Evolutionary conservation across 2,888 invertebrate species (phyloP).

Genomic region (Hesperia comma): DNA sequence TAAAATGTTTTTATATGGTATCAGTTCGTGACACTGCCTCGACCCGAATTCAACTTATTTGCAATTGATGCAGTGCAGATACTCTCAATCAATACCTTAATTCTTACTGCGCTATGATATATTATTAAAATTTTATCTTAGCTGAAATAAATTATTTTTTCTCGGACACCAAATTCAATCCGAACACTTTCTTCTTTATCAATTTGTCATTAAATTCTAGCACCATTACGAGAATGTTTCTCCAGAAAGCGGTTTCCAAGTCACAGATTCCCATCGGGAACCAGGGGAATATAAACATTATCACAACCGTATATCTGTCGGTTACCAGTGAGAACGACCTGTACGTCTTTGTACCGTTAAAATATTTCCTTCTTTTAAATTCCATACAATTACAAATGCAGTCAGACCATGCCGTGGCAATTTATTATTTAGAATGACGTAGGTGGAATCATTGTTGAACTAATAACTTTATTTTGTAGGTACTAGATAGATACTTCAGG

Average conservation of each 20-base stretch:
- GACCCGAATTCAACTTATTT: conserved; percentile 32
- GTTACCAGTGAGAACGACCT: too few relatives aligned
- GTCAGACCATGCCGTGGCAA: neutral
- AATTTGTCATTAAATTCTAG: too few relatives aligned
- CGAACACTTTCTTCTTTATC: too few relatives aligned
- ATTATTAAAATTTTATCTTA: neutral
- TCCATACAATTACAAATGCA: neutral
- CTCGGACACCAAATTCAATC: too few relatives aligned
- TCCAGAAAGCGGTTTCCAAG: too few relatives aligned
- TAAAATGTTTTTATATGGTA: conserved; percentile 13
- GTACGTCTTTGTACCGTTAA: too few relatives aligned
- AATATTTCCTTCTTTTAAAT: neutral
- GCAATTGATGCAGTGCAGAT: conserved; percentile 31
- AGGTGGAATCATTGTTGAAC: neutral
- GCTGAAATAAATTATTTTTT: too few relatives aligned
- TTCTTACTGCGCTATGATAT: neutral
- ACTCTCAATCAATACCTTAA: conserved; percentile 11
- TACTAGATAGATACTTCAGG: neutral
- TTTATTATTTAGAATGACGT: neutral
- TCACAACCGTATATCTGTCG: too few relatives aligned
- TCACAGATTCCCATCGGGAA: too few relatives aligned
- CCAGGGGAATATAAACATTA: too few relatives aligned
- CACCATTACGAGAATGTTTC: too few relatives aligned
- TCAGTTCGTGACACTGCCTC: conserved; percentile 33
- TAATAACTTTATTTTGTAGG: neutral